phyloP scores from a whole-genome alignment of 2,888 invertebrate genomes.

The Silvanus unidentatus region DNA sequence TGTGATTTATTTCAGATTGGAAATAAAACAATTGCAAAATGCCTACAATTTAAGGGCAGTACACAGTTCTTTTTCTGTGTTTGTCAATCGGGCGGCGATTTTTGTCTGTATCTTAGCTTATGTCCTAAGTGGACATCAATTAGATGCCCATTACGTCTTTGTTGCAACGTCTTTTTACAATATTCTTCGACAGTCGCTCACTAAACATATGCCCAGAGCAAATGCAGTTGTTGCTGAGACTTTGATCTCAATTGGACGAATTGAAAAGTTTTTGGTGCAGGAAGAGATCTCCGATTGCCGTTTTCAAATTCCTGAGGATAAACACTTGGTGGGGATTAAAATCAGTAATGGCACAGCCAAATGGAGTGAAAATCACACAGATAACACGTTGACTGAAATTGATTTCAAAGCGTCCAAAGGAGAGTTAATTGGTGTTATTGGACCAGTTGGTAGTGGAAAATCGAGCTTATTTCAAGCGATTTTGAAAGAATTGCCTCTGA shows the following conservation, averaged over 20 bases:
- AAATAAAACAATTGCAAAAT: slow-evolving; percentile 55
- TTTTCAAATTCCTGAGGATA: slow-evolving; percentile 28
- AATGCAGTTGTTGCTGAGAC: slow-evolving; percentile 56
- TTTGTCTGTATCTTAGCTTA: slow-evolving; percentile 74
- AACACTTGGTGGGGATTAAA: slow-evolving; percentile 21
- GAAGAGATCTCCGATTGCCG: slow-evolving; percentile 46
- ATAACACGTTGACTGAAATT: slow-evolving; percentile 36
- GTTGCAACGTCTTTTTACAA: slow-evolving; percentile 50
- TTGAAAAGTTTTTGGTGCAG: slow-evolving; percentile 52
- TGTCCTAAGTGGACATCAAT: slow-evolving; percentile 58
- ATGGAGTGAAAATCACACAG: slow-evolving; percentile 32
- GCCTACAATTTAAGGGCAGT: slow-evolving; percentile 62
- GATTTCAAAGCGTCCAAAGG: slow-evolving; percentile 48
- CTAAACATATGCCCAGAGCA: slow-evolving; percentile 55
- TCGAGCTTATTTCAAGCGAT: slow-evolving; percentile 49
- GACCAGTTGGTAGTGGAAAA: slow-evolving; percentile 59
- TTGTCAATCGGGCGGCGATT: slow-evolving; percentile 76
- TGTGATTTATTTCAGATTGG: slow-evolving; percentile 37
- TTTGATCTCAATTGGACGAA: slow-evolving; percentile 49
- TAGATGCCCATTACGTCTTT: slow-evolving; percentile 46
- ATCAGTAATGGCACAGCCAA: slow-evolving; percentile 31
- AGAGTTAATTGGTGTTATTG: slow-evolving; percentile 46
- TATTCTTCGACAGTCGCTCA: slow-evolving; percentile 50
- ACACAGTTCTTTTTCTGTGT: slow-evolving; percentile 60
- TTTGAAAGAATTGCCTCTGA: slow-evolving; percentile 65